phyloP scores from a whole-genome alignment of 2,113 vertebrate species.

The Campylomormyrus numenius region DNA sequence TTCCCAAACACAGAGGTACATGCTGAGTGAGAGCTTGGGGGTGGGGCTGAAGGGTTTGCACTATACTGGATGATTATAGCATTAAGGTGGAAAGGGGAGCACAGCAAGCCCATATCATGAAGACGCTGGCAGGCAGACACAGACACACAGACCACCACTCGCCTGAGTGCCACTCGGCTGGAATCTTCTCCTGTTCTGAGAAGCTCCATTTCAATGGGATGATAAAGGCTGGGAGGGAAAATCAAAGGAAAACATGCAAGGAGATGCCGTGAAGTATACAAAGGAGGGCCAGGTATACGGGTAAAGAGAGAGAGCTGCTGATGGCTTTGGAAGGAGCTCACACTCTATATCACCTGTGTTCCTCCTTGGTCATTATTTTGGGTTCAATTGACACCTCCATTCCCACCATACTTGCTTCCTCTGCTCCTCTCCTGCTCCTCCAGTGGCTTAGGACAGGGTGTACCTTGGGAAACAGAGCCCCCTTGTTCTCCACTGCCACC shows the following conservation, averaged over 20 bases:
- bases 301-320: background rate
- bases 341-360: background rate
- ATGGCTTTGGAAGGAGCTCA: background rate
- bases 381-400: background rate
- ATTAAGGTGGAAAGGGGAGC: background rate
- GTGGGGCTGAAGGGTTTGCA: background rate
- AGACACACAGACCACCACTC: background rate
- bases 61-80: background rate
- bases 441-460: slow-evolving; percentile 37
- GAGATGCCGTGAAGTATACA: background rate
- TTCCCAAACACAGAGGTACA: slow-evolving; percentile 8
- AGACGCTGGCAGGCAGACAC: background rate
- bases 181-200: background rate
- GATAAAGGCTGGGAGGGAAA: background rate
- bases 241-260: background rate
- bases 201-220: background rate
- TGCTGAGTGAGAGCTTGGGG: background rate
- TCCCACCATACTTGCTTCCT: slow-evolving; percentile 15
- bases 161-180: too few relatives aligned
- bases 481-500: slow-evolving; percentile 48
- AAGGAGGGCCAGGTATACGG: too few relatives aligned
- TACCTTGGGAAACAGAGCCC: slow-evolving; percentile 53
- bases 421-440: slow-evolving; percentile 33
- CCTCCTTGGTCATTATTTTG: background rate
- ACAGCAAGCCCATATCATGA: background rate